A percentile compares a stretch with the other conserved stretches of the same genome.
phyloP scores from a whole-genome alignment of 1,140 invertebrate species.

The Papilio glaucus region DNA sequence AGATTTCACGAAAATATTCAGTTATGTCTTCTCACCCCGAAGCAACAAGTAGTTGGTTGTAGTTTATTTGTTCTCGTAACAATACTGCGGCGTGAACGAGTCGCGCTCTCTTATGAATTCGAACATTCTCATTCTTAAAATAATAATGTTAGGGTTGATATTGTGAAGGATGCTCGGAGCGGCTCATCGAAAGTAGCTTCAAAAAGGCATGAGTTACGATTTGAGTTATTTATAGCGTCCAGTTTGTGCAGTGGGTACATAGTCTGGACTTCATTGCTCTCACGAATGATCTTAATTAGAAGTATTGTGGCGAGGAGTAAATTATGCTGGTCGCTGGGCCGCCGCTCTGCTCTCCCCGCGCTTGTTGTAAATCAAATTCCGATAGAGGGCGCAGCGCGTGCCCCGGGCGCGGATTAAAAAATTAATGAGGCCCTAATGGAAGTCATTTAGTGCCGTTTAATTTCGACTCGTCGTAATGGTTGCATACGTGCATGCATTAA shows the following conservation, averaged over 20 bases:
- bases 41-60: constrained; percentile 61
- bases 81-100: constrained; percentile 63
- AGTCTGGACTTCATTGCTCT: constrained; percentile 70
- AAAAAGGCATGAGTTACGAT: constrained; percentile 75
- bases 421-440: constrained; percentile 76
- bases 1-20: constrained; percentile 48
- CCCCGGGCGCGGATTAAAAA: constrained; percentile 73
- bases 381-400: constrained; percentile 53
- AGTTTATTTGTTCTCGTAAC: constrained; percentile 67
- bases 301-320: constrained; percentile 77
- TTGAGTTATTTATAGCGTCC: constrained; percentile 79
- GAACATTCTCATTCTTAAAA: constrained; percentile 58
- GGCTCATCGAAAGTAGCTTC: constrained; percentile 61
- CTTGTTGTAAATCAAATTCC: constrained; percentile 72
- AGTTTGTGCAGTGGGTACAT: constrained; percentile 74
- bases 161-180: constrained; percentile 40
- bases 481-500: constrained; percentile 74
- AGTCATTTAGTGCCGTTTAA: constrained; percentile 72
- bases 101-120: constrained; percentile 48
- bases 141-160: constrained; percentile 48
- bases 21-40: constrained; percentile 54
- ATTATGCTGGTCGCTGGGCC: constrained; percentile 69
- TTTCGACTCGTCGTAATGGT: constrained; percentile 66
- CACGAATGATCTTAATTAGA: constrained; percentile 82
- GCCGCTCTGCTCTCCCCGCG: constrained; percentile 44